A percentile compares a stretch with the other conserved stretches of the same genome.
These are phyloP conservation scores for Sisyra terminalis DNA, from an alignment of 2,888 invertebrate species.

Conservation along the genomic window DNA sequence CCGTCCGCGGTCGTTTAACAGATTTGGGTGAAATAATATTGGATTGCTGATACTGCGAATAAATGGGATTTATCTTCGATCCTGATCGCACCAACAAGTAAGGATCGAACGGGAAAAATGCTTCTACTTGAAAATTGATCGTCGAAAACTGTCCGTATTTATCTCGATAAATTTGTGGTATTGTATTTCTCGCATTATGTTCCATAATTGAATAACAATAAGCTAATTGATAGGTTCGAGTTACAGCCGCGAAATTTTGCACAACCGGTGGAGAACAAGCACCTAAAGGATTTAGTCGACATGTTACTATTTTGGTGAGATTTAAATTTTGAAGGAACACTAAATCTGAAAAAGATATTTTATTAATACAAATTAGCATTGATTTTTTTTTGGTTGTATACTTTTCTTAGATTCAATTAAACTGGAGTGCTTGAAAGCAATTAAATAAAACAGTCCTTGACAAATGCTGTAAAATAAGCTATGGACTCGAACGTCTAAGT, in stretches of 20 bases:
- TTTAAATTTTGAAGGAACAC: constrained; percentile 67
- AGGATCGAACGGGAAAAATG: constrained; percentile 86
- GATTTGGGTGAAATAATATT: neutral
- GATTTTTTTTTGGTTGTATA: constrained; percentile 28
- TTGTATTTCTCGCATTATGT: constrained; percentile 49
- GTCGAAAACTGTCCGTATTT: constrained; percentile 24
- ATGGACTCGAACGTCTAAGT: constrained; percentile 52
- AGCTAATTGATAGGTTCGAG: constrained; percentile 71
- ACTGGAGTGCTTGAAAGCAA: constrained; percentile 78
- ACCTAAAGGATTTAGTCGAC: constrained; percentile 73
- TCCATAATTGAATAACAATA: constrained; percentile 87
- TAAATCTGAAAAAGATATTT: constrained; percentile 42
- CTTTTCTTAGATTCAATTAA: constrained; percentile 61
- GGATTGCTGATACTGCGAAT: neutral
- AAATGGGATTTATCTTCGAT: constrained; percentile 2
- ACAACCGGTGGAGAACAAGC: constrained; percentile 64
- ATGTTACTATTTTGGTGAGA: constrained; percentile 70
- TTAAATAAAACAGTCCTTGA: constrained; percentile 82
- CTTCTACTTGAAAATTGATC: constrained; percentile 28
- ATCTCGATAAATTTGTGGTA: constrained; percentile 38
- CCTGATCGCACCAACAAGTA: constrained; percentile 52
- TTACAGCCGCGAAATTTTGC: constrained; percentile 65
- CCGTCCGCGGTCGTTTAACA: constrained; percentile 8
- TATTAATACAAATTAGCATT: neutral
- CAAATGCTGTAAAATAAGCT: constrained; percentile 83